Evolutionary conservation across 2,888 invertebrate species (phyloP).

Genomic region (Tachystola acroxantha): DNA sequence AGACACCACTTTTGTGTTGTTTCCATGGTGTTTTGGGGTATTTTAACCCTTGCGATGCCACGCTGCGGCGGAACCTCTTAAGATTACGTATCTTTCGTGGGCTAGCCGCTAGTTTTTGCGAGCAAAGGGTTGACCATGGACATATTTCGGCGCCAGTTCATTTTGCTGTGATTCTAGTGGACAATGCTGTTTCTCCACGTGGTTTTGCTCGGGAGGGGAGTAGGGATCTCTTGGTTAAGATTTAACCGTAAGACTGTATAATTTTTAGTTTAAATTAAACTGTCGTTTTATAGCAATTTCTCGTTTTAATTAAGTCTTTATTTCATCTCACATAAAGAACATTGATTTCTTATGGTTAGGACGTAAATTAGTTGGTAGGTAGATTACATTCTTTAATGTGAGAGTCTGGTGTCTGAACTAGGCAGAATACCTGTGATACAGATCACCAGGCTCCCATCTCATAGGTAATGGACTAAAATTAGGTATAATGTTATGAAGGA

Average conservation of each 20-base stretch:
- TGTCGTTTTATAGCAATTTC: slow-evolving; percentile 5
- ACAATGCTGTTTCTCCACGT: background rate
- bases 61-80: slow-evolving; percentile 49
- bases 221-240: slow-evolving; percentile 12
- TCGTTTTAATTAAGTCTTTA: too few relatives aligned
- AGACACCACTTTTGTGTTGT: slow-evolving; percentile 1
- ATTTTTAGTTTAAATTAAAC: slow-evolving; percentile 5
- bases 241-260: slow-evolving; percentile 1
- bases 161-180: slow-evolving; percentile 1
- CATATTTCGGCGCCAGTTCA: slow-evolving; percentile 1
- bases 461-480: too few relatives aligned
- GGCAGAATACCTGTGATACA: too few relatives aligned
- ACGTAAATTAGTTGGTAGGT: too few relatives aligned
- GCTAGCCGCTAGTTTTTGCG: slow-evolving; percentile 34
- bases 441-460: too few relatives aligned
- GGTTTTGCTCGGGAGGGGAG: slow-evolving; percentile 9
- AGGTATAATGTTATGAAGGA: too few relatives aligned
- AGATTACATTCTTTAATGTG: too few relatives aligned
- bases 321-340: too few relatives aligned
- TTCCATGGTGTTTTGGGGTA: background rate
- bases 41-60: slow-evolving; percentile 10
- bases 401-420: too few relatives aligned
- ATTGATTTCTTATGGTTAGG: too few relatives aligned
- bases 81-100: slow-evolving; percentile 32
- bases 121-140: background rate